These are phyloP conservation scores for Pangasianodon gigas DNA, from an alignment of 2,113 vertebrate species.

Conservation along the genomic window DNA sequence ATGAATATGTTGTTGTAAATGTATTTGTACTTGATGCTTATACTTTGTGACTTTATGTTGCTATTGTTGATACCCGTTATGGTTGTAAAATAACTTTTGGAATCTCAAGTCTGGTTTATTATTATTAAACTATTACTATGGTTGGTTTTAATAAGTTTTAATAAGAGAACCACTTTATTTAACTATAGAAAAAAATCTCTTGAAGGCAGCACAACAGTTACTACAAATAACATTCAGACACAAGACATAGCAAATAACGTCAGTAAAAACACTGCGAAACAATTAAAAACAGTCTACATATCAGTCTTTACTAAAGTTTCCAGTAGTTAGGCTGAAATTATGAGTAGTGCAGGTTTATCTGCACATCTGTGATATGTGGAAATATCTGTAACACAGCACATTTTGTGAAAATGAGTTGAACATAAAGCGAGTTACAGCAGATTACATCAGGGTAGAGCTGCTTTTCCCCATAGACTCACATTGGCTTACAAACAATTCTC, in stretches of 20 bases:
- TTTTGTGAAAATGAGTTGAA: neutral
- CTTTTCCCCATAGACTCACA: neutral
- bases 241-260: neutral
- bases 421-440: neutral
- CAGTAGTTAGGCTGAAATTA: neutral
- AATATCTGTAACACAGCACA: constrained; percentile 2
- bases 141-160: neutral
- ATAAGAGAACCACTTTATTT: no score
- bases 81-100: neutral
- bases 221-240: neutral
- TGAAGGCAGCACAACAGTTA: neutral
- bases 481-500: neutral
- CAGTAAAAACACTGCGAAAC: neutral
- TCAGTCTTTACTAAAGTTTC: neutral
- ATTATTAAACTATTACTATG: neutral
- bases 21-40: no score
- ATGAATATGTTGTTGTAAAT: neutral
- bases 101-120: neutral
- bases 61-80: neutral
- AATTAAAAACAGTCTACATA: neutral
- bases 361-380: neutral
- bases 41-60: neutral
- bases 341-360: neutral
- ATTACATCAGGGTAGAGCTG: neutral
- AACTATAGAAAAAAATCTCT: neutral